Conservation (phyloP, 2,888 invertebrate genomes). For the Ferdinandea cuprea region DNA sequence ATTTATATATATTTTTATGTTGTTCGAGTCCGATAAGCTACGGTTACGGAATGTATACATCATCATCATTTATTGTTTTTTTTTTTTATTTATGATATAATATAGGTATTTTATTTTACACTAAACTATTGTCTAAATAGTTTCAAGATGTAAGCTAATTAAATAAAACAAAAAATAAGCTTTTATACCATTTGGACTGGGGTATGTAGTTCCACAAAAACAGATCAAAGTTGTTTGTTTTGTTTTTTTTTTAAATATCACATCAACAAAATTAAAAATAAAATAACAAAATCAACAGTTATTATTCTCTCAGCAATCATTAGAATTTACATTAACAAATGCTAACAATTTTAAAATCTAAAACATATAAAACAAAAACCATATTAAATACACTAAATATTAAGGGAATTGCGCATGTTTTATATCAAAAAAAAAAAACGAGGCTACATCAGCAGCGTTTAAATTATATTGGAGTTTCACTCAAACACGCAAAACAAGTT, state of each 20-base stretch:
- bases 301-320: no score
- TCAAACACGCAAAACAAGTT: conserved; percentile 4
- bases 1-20: conserved; percentile 11
- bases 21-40: conserved; percentile 62
- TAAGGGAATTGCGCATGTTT: no score
- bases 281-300: no score
- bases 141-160: conserved; percentile 19
- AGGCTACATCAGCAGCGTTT: no score
- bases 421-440: no score
- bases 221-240: not conserved
- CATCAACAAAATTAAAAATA: no score
- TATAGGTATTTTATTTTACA: conserved; percentile 17
- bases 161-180: conserved; percentile 27
- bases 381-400: no score
- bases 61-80: not conserved
- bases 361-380: no score
- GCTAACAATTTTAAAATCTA: no score
- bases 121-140: conserved; percentile 24
- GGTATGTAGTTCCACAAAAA: not conserved
- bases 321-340: no score
- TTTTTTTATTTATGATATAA: not conserved
- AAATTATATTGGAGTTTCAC: no score
- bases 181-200: conserved; percentile 2
- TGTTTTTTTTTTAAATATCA: no score
- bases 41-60: conserved; percentile 22